A percentile compares a stretch with the other conserved stretches of the same genome.
phyloP scores from a whole-genome alignment of 35 echinoderm and acorn worm genomes.

The Hemicentrotus pulcherrimus region DNA sequence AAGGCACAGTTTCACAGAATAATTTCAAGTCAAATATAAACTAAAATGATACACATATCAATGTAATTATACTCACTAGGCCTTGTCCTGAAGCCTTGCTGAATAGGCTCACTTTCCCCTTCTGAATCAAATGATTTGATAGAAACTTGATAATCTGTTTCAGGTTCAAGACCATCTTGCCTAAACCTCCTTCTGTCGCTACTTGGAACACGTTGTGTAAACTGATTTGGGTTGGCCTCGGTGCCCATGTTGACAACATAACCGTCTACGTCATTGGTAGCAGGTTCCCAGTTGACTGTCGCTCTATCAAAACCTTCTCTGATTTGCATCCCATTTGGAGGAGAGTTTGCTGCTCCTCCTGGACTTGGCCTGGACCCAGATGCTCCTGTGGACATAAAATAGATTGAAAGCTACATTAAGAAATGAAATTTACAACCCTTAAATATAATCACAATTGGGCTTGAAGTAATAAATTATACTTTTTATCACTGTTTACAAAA shows the following conservation, averaged over 20 bases:
- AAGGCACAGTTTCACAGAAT: no score
- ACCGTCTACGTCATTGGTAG: not conserved
- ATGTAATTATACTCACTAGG: not conserved
- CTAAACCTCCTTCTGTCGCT: not conserved
- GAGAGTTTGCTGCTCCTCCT: not conserved
- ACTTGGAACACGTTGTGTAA: not conserved
- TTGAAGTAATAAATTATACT: no score
- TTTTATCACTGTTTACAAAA: no score
- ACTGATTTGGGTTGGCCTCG: not conserved
- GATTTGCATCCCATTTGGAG: not conserved
- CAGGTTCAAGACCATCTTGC: not conserved
- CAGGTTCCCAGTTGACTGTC: not conserved
- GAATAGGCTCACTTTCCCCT: not conserved
- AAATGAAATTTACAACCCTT: no score
- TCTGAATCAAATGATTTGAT: not conserved
- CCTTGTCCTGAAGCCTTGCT: not conserved
- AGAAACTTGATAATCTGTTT: slow-evolving; percentile 30
- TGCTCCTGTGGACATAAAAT: not conserved
- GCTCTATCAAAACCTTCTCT: not conserved
- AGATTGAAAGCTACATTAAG: no score
- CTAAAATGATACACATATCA: not conserved
- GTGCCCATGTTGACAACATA: not conserved
- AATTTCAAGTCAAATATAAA: no score
- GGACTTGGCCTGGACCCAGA: not conserved
- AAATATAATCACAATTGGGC: no score